A percentile compares a stretch with the other conserved stretches of the same genome.
These are phyloP conservation scores for Eucera pruinosa DNA, from an alignment of 2,888 invertebrate species.

Conservation along the genomic window DNA sequence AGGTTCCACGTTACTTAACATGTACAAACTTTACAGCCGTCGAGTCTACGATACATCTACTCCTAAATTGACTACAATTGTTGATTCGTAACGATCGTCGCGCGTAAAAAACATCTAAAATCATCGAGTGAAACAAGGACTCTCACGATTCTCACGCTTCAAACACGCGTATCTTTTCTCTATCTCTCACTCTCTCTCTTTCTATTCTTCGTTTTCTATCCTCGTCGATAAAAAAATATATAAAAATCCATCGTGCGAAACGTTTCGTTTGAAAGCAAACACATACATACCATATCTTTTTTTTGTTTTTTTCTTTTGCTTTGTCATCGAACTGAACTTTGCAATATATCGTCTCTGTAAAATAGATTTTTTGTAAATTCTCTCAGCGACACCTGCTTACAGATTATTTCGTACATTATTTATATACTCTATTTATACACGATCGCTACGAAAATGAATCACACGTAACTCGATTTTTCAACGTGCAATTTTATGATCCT, in stretches of 20 bases:
- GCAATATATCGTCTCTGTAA: slow-evolving; percentile 5
- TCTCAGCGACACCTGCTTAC: slow-evolving; percentile 20
- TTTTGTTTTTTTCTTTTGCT: too few relatives aligned
- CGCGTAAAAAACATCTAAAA: slow-evolving; percentile 59
- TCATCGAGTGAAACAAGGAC: slow-evolving; percentile 10
- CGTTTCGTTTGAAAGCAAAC: slow-evolving; percentile 11
- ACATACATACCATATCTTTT: too few relatives aligned
- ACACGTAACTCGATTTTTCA: too few relatives aligned
- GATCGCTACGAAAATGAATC: slow-evolving; percentile 7
- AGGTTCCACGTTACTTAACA: slow-evolving; percentile 40
- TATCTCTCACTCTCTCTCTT: not conserved
- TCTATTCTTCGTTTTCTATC: not conserved
- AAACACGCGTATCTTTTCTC: not conserved
- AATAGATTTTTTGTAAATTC: slow-evolving; percentile 28
- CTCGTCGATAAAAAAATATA: slow-evolving; percentile 47
- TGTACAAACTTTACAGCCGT: slow-evolving; percentile 47
- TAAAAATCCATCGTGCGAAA: slow-evolving; percentile 17
- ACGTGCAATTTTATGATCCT: too few relatives aligned
- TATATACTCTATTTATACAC: not conserved
- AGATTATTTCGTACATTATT: slow-evolving; percentile 5
- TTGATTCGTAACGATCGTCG: slow-evolving; percentile 65
- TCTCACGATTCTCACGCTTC: not conserved
- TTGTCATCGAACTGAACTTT: slow-evolving; percentile 13
- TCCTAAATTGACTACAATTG: slow-evolving; percentile 70
- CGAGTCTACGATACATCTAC: slow-evolving; percentile 39